phyloP scores from a whole-genome alignment of 92 coral and sea anemone genomes.

The Paramuricea clavata region DNA sequence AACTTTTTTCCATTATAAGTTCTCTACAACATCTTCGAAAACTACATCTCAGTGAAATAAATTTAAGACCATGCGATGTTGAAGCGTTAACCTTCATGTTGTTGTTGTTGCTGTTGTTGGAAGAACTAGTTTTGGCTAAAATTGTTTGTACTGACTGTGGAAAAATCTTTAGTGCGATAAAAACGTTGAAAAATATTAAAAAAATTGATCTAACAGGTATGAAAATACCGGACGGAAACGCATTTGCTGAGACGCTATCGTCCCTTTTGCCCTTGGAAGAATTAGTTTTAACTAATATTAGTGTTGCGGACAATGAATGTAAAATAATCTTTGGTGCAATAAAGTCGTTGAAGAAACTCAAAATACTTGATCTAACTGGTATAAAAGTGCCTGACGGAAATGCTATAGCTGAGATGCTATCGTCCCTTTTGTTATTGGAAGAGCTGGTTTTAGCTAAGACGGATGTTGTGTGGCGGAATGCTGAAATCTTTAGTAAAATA shows the following conservation, averaged over 20 bases:
- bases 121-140: slow-evolving; percentile 1
- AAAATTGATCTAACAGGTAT: not conserved
- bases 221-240: not conserved
- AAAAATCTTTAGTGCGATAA: not conserved
- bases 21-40: not conserved
- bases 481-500: too few relatives aligned
- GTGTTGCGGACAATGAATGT: not conserved
- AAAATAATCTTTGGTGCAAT: not conserved
- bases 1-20: not conserved
- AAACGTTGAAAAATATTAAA: not conserved
- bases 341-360: too few relatives aligned
- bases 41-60: not conserved
- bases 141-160: not conserved
- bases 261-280: not conserved
- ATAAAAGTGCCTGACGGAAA: too few relatives aligned
- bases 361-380: too few relatives aligned
- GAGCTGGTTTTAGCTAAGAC: too few relatives aligned
- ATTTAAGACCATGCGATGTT: not conserved
- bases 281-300: not conserved
- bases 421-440: too few relatives aligned
- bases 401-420: too few relatives aligned
- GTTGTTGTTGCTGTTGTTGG: not conserved
- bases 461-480: too few relatives aligned
- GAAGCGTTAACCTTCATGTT: not conserved
- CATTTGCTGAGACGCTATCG: too few relatives aligned